Conservation (phyloP, 2,888 invertebrate species). For the Cosmorhoe ocellata region DNA sequence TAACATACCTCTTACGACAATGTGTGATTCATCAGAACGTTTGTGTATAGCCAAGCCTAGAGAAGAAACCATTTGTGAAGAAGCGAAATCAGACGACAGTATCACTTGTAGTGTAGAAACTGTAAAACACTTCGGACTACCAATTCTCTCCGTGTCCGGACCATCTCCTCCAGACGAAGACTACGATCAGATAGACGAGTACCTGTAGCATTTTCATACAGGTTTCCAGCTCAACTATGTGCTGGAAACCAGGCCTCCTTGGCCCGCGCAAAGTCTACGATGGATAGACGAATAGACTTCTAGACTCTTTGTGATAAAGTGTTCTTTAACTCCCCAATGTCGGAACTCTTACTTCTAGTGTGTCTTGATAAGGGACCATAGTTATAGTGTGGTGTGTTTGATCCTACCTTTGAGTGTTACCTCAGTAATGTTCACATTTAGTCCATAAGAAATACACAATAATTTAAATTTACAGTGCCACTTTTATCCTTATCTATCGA, state of each 20-base stretch:
- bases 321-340: conserved; percentile 55
- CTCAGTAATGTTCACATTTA: conserved; percentile 55
- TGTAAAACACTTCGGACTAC: conserved; percentile 86
- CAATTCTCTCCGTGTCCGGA: conserved; percentile 90
- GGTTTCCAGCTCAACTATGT: conserved; percentile 79
- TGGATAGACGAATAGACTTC: conserved; percentile 47
- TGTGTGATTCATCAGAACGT: conserved; percentile 78
- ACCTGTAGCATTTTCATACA: conserved; percentile 83
- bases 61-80: conserved; percentile 76
- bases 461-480: conserved; percentile 71
- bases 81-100: conserved; percentile 74
- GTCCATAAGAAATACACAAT: conserved; percentile 70
- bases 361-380: conserved; percentile 76
- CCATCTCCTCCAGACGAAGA: conserved; percentile 90
- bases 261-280: conserved; percentile 71
- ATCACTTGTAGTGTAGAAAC: conserved; percentile 78
- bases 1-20: conserved; percentile 74
- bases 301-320: conserved; percentile 51
- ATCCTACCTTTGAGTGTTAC: conserved; percentile 40
- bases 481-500: conserved; percentile 58
- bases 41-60: conserved; percentile 70
- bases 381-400: conserved; percentile 61
- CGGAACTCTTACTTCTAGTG: conserved; percentile 51
- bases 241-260: conserved; percentile 74
- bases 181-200: conserved; percentile 83